Percentiles rank a stretch among this genome's conserved stretches.
Evolutionary conservation across 2,888 invertebrate species (phyloP).

Genomic region (Agonopterix subpropinquella): DNA sequence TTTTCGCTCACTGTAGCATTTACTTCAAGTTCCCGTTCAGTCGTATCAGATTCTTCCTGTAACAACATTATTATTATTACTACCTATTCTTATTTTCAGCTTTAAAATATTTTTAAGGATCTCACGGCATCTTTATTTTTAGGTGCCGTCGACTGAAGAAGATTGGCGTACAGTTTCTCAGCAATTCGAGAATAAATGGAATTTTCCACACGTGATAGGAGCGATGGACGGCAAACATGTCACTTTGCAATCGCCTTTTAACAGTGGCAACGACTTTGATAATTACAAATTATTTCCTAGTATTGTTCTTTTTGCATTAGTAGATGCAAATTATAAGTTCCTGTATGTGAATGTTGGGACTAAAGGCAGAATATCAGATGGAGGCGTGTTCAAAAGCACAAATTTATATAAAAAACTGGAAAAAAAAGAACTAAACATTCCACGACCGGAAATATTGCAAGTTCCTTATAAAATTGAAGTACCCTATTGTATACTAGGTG

Average conservation of each 20-base stretch:
- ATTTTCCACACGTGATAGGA: background rate
- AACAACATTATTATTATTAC: constrained; percentile 4
- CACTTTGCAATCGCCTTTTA: background rate
- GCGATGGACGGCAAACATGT: background rate
- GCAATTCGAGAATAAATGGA: background rate
- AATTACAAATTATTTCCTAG: constrained; percentile 15
- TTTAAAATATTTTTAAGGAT: background rate
- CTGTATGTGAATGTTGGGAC: constrained; percentile 22
- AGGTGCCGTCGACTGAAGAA: constrained; percentile 15
- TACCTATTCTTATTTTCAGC: background rate
- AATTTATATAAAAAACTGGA: constrained; percentile 16
- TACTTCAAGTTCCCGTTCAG: constrained; percentile 12
- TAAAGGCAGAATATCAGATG: constrained; percentile 19
- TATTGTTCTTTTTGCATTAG: constrained; percentile 19
- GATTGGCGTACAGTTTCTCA: constrained; percentile 15
- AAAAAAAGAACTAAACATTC: constrained; percentile 11
- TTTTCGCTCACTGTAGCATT: constrained; percentile 14
- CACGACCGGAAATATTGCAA: constrained; percentile 8
- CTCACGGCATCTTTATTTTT: constrained; percentile 10
- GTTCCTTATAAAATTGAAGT: constrained; percentile 7
- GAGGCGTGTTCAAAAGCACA: constrained; percentile 12
- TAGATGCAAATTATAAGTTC: constrained; percentile 43
- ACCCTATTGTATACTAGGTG: constrained; percentile 13
- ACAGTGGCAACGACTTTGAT: constrained; percentile 10
- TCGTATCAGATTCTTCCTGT: constrained; percentile 13